These are phyloP conservation scores for Hipparchia sbordonii DNA, from an alignment of 2,888 invertebrate species.

Conservation along the genomic window DNA sequence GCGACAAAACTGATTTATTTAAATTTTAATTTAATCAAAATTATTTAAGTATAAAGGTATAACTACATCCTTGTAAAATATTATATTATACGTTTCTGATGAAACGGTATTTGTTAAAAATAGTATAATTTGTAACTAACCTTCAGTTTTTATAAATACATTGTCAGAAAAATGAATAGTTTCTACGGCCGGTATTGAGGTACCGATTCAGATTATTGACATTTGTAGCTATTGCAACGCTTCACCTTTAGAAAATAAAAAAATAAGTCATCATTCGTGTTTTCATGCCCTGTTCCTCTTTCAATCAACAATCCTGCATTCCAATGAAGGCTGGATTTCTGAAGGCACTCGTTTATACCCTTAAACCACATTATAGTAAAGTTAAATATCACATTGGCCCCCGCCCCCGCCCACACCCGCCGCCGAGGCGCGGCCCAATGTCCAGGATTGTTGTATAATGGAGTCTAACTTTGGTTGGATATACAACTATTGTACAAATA, in stretches of 20 bases:
- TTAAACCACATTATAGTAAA: constrained; percentile 55
- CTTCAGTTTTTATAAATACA: neutral
- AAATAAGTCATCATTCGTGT: constrained; percentile 47
- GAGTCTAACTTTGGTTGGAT: constrained; percentile 67
- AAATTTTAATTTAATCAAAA: too few relatives aligned
- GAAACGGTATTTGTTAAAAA: neutral
- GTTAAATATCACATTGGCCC: constrained; percentile 30
- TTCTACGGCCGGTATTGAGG: neutral
- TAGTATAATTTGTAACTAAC: too few relatives aligned
- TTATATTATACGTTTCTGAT: neutral
- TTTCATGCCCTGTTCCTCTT: constrained; percentile 58
- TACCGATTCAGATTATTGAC: neutral
- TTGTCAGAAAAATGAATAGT: neutral
- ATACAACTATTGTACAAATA: constrained; percentile 45
- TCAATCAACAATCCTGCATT: constrained; percentile 74
- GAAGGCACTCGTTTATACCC: constrained; percentile 81
- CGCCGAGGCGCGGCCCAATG: constrained; percentile 42
- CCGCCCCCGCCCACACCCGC: constrained; percentile 5
- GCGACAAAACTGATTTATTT: too few relatives aligned
- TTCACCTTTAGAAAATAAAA: constrained; percentile 46
- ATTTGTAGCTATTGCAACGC: constrained; percentile 18
- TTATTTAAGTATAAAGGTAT: too few relatives aligned
- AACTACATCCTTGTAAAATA: neutral
- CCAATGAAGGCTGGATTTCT: constrained; percentile 78
- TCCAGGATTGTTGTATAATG: constrained; percentile 57